A percentile compares a stretch with the other conserved stretches of the same genome.
Evolutionary conservation across 2,113 vertebrate genomes (phyloP).

Genomic region (Hyperoodon ampullatus): DNA sequence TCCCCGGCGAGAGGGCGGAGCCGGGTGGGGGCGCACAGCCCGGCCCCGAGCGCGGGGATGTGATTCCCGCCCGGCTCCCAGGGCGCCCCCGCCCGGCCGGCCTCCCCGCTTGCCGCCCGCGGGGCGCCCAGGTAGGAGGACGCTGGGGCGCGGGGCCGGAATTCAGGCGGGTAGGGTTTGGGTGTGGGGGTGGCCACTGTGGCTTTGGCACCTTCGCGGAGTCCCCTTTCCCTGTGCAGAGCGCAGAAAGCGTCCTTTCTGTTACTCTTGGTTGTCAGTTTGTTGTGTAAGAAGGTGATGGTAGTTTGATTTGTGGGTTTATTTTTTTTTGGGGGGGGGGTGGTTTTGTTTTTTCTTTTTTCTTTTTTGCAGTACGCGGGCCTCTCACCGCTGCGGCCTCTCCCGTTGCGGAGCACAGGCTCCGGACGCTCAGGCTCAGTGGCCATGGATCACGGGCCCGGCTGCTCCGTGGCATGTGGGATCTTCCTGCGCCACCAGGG

Average conservation of each 20-base stretch:
- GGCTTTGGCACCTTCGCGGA: not conserved
- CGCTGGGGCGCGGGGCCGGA: not conserved
- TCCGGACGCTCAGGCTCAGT: no score
- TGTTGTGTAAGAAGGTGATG: not conserved
- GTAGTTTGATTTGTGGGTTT: not conserved
- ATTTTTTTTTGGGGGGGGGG: not conserved
- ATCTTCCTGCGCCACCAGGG: no score
- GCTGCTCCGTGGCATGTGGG: no score
- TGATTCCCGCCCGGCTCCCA: not conserved
- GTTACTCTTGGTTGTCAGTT: not conserved
- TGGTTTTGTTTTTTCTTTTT: no score
- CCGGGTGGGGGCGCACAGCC: not conserved
- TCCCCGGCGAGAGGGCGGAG: not conserved
- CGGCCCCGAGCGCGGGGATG: not conserved
- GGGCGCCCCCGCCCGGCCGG: not conserved
- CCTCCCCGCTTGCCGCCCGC: not conserved
- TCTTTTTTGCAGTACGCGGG: no score
- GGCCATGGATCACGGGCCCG: no score
- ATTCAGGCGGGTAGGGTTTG: no score
- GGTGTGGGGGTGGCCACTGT: accelerated
- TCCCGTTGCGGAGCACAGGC: no score
- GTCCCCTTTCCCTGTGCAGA: not conserved
- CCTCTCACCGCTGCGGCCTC: no score
- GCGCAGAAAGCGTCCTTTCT: not conserved
- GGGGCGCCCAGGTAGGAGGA: slow-evolving; percentile 46